Evolutionary conservation across 2,888 invertebrate genomes (phyloP).

Genomic region (Chelonus formosanus): DNA sequence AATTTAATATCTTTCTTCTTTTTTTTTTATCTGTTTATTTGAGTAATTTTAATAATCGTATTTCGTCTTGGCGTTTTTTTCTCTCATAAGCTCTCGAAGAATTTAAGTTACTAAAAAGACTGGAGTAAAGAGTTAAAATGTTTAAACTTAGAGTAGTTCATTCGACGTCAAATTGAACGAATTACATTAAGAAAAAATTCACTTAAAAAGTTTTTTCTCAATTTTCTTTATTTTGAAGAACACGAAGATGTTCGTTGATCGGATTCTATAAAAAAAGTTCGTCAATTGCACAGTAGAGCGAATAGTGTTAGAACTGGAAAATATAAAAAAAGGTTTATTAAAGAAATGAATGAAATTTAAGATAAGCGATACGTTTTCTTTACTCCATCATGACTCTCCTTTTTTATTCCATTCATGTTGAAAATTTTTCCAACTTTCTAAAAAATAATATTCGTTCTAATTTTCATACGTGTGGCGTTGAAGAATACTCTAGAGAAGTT

Average conservation of each 20-base stretch:
- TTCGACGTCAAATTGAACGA: neutral
- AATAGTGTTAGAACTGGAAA: constrained; percentile 47
- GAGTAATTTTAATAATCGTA: too few relatives aligned
- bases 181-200: neutral
- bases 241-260: neutral
- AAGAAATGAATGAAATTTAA: constrained; percentile 8
- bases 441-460: neutral
- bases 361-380: neutral
- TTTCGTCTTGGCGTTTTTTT: too few relatives aligned
- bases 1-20: neutral
- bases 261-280: constrained; percentile 9
- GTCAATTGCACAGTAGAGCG: constrained; percentile 44
- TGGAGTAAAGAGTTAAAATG: neutral
- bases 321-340: constrained; percentile 42
- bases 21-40: too few relatives aligned
- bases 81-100: too few relatives aligned
- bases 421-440: neutral
- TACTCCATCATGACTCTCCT: neutral
- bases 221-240: neutral
- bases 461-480: neutral
- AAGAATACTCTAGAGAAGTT: neutral
- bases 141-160: constrained; percentile 2
- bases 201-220: neutral
- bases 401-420: neutral
- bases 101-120: too few relatives aligned